A percentile compares a stretch with the other conserved stretches of the same genome.
Conservation (phyloP, 2,888 invertebrate species). For the Mellilla xanthometata region DNA sequence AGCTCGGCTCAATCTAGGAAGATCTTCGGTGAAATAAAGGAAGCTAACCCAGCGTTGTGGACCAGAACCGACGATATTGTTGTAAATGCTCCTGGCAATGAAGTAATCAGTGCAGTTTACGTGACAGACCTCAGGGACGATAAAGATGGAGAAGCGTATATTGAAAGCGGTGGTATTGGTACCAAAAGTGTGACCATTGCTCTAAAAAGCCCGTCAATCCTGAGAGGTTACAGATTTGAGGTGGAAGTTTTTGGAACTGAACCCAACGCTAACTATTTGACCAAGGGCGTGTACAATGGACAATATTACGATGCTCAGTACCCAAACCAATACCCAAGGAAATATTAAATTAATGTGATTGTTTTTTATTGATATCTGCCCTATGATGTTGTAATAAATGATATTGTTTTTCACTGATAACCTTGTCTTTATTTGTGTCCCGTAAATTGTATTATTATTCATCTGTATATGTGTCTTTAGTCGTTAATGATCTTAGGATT, state of each 20-base stretch:
- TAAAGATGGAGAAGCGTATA: constrained; percentile 58
- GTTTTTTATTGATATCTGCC: neutral
- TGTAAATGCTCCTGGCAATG: constrained; percentile 50
- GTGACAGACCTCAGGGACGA: constrained; percentile 62
- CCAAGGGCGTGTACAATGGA: constrained; percentile 41
- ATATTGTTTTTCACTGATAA: constrained; percentile 1
- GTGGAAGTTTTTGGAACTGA: constrained; percentile 59
- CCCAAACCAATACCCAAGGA: constrained; percentile 49
- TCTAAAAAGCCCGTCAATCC: constrained; percentile 59
- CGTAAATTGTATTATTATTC: no score
- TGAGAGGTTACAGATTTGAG: constrained; percentile 65
- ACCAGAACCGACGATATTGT: constrained; percentile 58
- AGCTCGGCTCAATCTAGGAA: constrained; percentile 42
- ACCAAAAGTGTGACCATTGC: constrained; percentile 57
- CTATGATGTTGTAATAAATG: constrained; percentile 8
- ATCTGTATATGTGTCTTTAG: no score
- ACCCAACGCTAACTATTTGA: constrained; percentile 41
- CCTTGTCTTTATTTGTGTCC: neutral
- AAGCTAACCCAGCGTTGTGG: constrained; percentile 65
- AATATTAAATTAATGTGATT: constrained; percentile 37
- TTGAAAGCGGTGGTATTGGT: constrained; percentile 64
- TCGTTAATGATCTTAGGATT: no score
- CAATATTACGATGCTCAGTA: constrained; percentile 41
- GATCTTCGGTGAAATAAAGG: constrained; percentile 58
- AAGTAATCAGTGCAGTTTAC: constrained; percentile 59